Base-by-base conservation (phyloP, 2,113 vertebrate genomes). In the Scortum barcoo region DNA sequence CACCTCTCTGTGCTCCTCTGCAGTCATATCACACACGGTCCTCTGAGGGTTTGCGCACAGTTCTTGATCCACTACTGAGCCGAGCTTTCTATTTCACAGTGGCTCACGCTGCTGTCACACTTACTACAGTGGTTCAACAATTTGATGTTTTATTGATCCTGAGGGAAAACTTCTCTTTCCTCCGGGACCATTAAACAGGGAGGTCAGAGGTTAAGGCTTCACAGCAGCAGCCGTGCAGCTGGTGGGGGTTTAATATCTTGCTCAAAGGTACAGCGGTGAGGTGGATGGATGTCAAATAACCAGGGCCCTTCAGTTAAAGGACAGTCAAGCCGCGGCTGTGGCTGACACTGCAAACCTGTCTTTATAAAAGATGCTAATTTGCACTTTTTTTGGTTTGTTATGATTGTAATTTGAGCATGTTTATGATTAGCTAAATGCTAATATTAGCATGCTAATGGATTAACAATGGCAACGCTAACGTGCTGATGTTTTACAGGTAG, bases 71-170 rank as follows among this genome's bases (percentile, higher is more conserved):
- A 0, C 28, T 16, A 50, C 19, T 48, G 38, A 74, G 63, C 50
- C 33, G 12, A 71, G 78, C 74, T 50, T 86, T 53, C 71, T 74
- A 38, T 57, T 77, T 66, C 65, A 38, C 36, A 71, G 28, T 71
- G 74, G 57, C 40, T 75, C 80, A 58, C 2, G 2, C 30, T 36
- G 48, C 60, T 72, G 62, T 76, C 44, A 26, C 61, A 78, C n/a
- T 4, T 54, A 33, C 65, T 58, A 53, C 69, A 54, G 40, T 1
- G 14, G 38, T 81, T 66, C 51, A 82, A 33, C 67, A 57, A 77
- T 77, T n/a, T 1, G 74, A 51, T 26, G 50, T 50, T 63, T 54
- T 63, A 81, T 62, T 1, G 20, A 68, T 79, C 13, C 58, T 53
- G 33, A 5, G 24, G n/a, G 74, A 70, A 46, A 30, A 71, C 61